These are phyloP conservation scores for Apogon talboti DNA, from an alignment of 2,797 vertebrate genomes.

Conservation along the genomic window DNA sequence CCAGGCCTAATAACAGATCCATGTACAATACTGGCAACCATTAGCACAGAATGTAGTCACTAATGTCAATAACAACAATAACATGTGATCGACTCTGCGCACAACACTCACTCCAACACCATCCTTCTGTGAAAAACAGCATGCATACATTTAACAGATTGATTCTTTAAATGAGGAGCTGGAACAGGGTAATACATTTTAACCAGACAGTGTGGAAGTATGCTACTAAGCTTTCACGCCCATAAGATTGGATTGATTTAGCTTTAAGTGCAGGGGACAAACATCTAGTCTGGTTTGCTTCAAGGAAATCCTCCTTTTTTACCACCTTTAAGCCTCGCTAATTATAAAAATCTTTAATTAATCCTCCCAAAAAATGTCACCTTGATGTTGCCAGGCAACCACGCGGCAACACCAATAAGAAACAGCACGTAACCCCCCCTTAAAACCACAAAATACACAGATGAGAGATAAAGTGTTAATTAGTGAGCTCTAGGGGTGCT, in stretches of 20 bases:
- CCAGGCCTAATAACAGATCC: too few species aligned
- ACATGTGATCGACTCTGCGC: too few species aligned
- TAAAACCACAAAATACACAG: constrained; percentile 13
- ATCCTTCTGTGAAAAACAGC: too few species aligned
- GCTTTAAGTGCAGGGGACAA: neutral
- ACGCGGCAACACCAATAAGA: neutral
- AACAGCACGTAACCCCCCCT: neutral
- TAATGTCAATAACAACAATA: too few species aligned
- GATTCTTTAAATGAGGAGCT: neutral
- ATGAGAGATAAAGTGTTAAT: constrained; percentile 19
- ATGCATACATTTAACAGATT: too few species aligned
- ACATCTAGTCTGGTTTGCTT: neutral
- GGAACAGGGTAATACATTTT: neutral
- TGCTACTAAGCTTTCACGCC: too few species aligned
- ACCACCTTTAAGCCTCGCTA: constrained; percentile 1
- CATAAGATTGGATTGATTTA: too few species aligned
- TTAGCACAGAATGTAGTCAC: too few species aligned
- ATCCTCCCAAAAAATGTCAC: neutral
- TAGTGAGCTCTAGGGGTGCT: neutral
- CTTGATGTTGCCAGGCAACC: constrained; percentile 26
- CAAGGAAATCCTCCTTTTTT: neutral
- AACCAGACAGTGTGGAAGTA: too few species aligned
- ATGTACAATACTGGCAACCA: too few species aligned
- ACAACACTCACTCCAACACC: too few species aligned
- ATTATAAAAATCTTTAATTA: constrained; percentile 9